Evolutionary conservation across 2,797 vertebrate genomes (phyloP).

Genomic region (Uromys caudimaculatus): DNA sequence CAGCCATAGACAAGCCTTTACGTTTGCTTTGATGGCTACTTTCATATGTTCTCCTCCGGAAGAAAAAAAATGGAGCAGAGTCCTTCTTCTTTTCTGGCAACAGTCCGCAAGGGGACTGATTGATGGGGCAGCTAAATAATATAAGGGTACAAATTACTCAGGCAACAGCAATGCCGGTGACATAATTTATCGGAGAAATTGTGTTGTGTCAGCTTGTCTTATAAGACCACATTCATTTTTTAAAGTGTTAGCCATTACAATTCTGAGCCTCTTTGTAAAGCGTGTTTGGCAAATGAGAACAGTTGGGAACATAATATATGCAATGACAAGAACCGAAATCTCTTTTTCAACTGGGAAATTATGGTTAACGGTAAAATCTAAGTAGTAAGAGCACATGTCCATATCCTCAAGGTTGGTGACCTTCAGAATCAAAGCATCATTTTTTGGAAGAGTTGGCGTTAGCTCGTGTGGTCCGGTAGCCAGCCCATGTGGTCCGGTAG

Average conservation of each 20-base stretch:
- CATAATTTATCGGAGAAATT: constrained; percentile 60
- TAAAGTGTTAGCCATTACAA: constrained; percentile 56
- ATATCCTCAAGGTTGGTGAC: constrained; percentile 2
- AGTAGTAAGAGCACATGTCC: constrained; percentile 47
- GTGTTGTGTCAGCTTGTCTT: constrained; percentile 48
- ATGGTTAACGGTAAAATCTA: constrained; percentile 52
- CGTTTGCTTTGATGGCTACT: background rate
- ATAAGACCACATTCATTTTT: constrained; percentile 64
- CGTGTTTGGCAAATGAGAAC: constrained; percentile 62
- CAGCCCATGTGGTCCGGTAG: background rate
- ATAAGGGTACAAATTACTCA: constrained; percentile 51
- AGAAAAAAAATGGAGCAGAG: background rate
- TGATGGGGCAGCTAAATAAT: constrained; percentile 13
- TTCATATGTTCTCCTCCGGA: background rate
- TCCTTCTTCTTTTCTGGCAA: constrained; percentile 3
- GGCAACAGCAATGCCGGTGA: background rate
- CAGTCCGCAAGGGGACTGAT: background rate
- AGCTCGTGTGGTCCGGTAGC: background rate
- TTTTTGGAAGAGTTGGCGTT: background rate
- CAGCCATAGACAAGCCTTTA: constrained; percentile 21
- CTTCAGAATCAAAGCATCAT: background rate
- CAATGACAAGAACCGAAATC: constrained; percentile 56
- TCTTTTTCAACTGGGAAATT: constrained; percentile 54
- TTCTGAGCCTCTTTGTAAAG: constrained; percentile 29
- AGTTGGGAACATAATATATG: constrained; percentile 53